phyloP scores from a whole-genome alignment of 2,113 vertebrate species.

The Pavo muticus region DNA sequence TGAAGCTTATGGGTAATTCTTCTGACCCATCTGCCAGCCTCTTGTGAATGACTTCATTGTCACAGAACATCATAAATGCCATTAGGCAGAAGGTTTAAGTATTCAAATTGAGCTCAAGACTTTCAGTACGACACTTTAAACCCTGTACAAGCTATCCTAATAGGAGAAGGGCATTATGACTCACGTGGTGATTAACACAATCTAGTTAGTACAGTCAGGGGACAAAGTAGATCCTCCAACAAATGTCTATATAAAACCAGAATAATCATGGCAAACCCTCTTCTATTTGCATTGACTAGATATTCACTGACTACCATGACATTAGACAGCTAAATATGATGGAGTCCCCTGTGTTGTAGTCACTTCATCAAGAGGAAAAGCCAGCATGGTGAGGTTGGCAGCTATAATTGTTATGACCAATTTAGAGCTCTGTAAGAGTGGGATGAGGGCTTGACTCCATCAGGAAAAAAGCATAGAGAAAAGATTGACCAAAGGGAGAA shows the following conservation, averaged over 20 bases:
- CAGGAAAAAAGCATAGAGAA: not conserved
- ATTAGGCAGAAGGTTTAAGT: not conserved
- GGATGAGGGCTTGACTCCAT: not conserved
- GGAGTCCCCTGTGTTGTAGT: not conserved
- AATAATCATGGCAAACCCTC: not conserved
- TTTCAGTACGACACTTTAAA: not conserved
- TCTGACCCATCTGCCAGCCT: too few species aligned
- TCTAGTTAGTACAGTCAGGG: not conserved
- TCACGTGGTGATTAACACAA: not conserved
- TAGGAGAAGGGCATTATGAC: not conserved
- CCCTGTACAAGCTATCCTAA: not conserved
- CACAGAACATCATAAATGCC: not conserved
- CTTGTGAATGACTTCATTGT: fast-evolving
- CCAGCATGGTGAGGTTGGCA: not conserved
- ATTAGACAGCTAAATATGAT: not conserved
- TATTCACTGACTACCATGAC: not conserved
- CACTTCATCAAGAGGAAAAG: not conserved
- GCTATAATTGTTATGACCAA: not conserved
- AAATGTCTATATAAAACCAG: not conserved
- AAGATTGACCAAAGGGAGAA: not conserved
- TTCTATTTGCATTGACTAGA: not conserved
- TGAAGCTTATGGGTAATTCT: not conserved
- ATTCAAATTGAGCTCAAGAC: not conserved
- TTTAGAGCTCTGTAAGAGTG: not conserved
- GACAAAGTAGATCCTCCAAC: not conserved